Conservation (phyloP, 2,113 vertebrate genomes). For the Ochotona curzoniae region DNA sequence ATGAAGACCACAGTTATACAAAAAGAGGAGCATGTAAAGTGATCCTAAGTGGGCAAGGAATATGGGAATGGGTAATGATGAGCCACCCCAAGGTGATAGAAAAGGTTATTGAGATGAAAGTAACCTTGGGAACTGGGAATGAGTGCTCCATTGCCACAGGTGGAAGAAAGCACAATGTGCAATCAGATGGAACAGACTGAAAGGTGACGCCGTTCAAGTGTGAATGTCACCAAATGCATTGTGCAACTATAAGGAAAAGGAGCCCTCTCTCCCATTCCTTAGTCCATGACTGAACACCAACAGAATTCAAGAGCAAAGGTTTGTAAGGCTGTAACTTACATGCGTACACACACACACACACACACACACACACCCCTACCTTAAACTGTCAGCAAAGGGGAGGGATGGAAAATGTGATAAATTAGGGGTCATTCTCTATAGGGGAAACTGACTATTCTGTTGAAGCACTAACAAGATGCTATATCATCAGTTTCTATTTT, state of each 20-base stretch:
- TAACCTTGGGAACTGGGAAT: conserved; percentile 78
- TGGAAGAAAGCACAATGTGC: conserved; percentile 76
- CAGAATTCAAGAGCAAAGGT: conserved; percentile 54
- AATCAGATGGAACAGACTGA: conserved; percentile 78
- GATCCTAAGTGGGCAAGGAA: conserved; percentile 60
- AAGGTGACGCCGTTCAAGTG: conserved; percentile 73
- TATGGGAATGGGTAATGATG: conserved; percentile 61
- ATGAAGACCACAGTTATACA: conserved; percentile 56
- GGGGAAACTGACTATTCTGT: background rate
- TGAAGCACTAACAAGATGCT: background rate
- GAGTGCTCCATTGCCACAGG: conserved; percentile 77
- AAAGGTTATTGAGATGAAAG: conserved; percentile 86
- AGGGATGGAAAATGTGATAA: conserved; percentile 18
- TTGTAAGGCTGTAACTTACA: conserved; percentile 49
- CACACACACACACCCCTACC: background rate
- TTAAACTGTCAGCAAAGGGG: background rate
- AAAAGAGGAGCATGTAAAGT: conserved; percentile 27
- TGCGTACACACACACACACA: background rate
- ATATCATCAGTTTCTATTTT: background rate
- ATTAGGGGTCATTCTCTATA: conserved; percentile 36
- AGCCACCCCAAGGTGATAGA: conserved; percentile 66
- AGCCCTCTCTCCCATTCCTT: background rate
- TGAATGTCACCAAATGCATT: conserved; percentile 77
- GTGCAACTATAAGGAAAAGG: conserved; percentile 62
- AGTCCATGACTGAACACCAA: background rate